A percentile compares a stretch with the other conserved stretches of the same genome.
phyloP scores from a whole-genome alignment of 2,888 invertebrate genomes.

The Synergus laeviventris region DNA sequence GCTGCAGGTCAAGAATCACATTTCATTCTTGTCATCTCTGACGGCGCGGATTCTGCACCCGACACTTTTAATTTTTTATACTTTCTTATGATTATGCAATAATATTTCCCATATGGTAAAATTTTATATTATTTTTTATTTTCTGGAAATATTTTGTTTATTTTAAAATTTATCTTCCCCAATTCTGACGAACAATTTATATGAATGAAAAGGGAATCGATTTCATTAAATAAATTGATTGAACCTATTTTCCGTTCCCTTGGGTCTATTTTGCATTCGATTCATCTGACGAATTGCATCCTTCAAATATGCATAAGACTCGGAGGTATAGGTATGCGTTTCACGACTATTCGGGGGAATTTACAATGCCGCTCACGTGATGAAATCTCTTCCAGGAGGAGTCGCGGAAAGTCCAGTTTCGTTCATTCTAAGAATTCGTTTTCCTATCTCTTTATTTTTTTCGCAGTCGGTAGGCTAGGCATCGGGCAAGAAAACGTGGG shows the following conservation, averaged over 20 bases:
- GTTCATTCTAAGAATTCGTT: constrained; percentile 39
- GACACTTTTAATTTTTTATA: neutral
- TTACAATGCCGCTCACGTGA: constrained; percentile 5
- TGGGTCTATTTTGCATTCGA: neutral
- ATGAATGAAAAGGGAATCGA: too few relatives aligned
- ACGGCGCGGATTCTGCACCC: neutral
- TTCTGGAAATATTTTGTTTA: too few relatives aligned
- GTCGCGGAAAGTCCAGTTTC: constrained; percentile 43
- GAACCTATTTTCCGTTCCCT: neutral
- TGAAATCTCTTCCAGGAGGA: constrained; percentile 2
- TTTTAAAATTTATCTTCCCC: neutral
- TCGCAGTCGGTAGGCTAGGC: constrained; percentile 50
- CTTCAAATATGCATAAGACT: neutral
- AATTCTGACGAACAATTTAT: neutral
- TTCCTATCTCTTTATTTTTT: constrained; percentile 8
- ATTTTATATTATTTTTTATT: too few relatives aligned
- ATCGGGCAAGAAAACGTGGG: too few relatives aligned
- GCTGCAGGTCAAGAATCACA: neutral
- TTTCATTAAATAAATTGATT: too few relatives aligned
- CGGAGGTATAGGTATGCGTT: neutral
- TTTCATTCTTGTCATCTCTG: constrained; percentile 1
- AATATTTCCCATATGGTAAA: neutral
- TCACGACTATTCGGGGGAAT: constrained; percentile 2
- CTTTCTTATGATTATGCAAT: neutral
- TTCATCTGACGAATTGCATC: neutral